Evolutionary conservation across 1,140 invertebrate genomes (phyloP).

Genomic region (Rhagoletis pomonella): DNA sequence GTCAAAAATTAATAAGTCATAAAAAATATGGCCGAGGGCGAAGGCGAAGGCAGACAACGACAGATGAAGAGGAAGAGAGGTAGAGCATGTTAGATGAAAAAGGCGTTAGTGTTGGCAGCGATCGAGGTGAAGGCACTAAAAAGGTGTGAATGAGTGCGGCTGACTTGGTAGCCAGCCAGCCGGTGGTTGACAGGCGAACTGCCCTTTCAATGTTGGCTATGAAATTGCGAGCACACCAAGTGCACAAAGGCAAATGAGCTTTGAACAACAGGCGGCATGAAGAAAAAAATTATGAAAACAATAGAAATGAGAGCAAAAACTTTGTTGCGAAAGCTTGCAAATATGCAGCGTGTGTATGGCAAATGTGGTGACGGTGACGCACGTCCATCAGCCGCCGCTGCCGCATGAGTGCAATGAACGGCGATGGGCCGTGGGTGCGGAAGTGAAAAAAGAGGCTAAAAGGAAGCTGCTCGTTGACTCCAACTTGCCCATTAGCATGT

Average conservation of each 20-base stretch:
- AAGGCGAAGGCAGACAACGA: background rate
- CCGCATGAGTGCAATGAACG: background rate
- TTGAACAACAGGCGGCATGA: background rate
- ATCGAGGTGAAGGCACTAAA: conserved; percentile 42
- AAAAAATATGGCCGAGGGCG: conserved; percentile 18
- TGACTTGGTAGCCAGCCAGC: background rate
- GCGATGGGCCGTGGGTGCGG: background rate
- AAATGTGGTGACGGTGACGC: conserved; percentile 12
- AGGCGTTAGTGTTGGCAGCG: background rate
- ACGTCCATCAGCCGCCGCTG: background rate
- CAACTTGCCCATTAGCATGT: conserved; percentile 12
- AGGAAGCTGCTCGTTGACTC: conserved; percentile 15
- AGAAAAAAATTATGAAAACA: conserved; percentile 34
- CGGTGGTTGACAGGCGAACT: conserved; percentile 28
- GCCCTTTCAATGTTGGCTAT: conserved; percentile 31
- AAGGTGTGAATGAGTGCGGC: conserved; percentile 46
- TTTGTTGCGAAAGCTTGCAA: background rate
- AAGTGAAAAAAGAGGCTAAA: conserved; percentile 32
- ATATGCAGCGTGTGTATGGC: conserved; percentile 10
- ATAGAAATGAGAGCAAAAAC: conserved; percentile 18
- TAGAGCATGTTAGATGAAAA: background rate
- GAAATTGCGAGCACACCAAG: background rate
- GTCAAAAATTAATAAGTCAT: conserved; percentile 53
- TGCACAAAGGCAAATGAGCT: background rate
- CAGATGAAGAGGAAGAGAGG: background rate